Evolutionary conservation across 2,888 invertebrate species (phyloP), one percentile per base, ranked within the genome.

Genomic region (Macrosoma leucophasiata): DNA sequence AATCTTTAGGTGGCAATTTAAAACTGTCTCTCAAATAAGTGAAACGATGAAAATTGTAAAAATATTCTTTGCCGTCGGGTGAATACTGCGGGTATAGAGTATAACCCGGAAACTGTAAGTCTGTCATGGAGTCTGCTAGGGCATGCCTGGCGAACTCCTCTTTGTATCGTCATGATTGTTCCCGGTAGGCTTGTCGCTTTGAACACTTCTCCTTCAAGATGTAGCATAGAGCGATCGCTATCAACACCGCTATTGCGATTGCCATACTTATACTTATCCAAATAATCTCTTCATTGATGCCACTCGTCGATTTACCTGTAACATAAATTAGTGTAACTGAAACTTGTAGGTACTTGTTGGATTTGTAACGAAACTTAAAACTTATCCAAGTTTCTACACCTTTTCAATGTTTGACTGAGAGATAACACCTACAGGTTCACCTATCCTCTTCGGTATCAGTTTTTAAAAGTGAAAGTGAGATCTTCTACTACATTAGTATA

Each of bases 241-340:
- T 94, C 30, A 94, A 86, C 3, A 94, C 85, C 4, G 90, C 91
- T 52, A 94, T 94, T 36, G 92, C 90, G 45, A 93, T 90, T 18
- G 92, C 92, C 93, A 93, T 93, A 32, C 93, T 93, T 68, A 94
- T 92, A 77, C 93, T 93, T 58, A 93, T 92, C 93, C 93, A 94
- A 63, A 94, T 94, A 51, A 94, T 93, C 72, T 93, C 93, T 68
- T 94, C 93, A 73, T 94, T 94, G 69, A 94, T 91, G 37, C 93
- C 93, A 55, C 91, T 91, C 60, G 92, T 91, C 14, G 91, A 91
- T 55, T 91, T 90, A 36, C 93, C 94, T 93, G 86, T n/a, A 44
- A 27, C 22, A 20, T 10, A 8, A 25, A 25, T 5, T n/a, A 13
- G 8, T 15, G n/a, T n/a, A 14, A 10, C 5, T n/a, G n/a, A n/a